Evolutionary conservation across 2,797 vertebrate genomes (phyloP), one percentile per base, ranked within the genome.

Genomic region (Paguma larvata): DNA sequence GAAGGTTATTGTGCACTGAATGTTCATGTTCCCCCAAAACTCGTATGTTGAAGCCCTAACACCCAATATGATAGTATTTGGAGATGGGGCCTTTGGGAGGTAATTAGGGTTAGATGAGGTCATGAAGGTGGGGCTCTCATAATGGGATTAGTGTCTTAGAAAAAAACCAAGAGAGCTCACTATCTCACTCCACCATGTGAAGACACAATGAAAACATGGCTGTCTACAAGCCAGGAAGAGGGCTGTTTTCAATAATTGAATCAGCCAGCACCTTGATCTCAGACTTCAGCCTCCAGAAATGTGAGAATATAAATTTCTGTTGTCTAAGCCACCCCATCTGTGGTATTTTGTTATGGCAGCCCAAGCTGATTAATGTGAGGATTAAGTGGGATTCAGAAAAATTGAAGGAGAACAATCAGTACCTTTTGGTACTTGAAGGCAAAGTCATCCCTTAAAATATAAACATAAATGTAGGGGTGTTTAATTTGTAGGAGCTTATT

Each of bases 361-460:
- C 65, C 30, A 63, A 84, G 48, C 32, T 91, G n/a, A 96, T 44
- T 85, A 67, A 78, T 34, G 48, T 1, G 19, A 89, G 34, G n/a
- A 46, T 75, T 32, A 91, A 93, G 34, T 75, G 18, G 46, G 48
- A 87, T 84, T 93, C 72, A 53, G 44, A 94, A 75, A 56, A 95
- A 34, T 8, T 65, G 68, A 91, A 94, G 11, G 19, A 68, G 79
- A 68, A 91, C 34, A 82, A 62, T 59, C 62, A 44, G 67, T 89
- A 93, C 30, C 30, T 87, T 94, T 72, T 82, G 79, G 34, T 80
- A 63, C 46, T 77, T 93, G 75, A 92, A 85, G 32, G 53, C 62
- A 95, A 85, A 97, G 16, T 75, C 34, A 75, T 86, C 23, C 44
- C 75, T 95, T 89, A 91, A 96, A 89, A 85, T n/a, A 34, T 68